Conservation (phyloP, 2,797 vertebrate genomes). For the Phoxinus dragarum region DNA sequence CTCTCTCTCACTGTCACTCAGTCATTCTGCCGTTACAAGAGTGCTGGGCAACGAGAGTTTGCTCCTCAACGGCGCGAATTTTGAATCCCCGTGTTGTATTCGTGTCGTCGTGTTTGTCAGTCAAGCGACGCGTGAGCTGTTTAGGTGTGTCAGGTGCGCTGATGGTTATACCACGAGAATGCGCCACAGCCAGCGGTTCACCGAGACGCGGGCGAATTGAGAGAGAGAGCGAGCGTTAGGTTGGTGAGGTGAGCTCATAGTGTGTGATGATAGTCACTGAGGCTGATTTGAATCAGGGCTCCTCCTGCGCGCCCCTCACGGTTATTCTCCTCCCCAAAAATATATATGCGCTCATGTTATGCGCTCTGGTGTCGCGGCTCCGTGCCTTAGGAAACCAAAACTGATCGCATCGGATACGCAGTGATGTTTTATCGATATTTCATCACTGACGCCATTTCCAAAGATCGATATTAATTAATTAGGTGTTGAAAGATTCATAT, state of each 20-base stretch:
- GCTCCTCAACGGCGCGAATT: conserved; percentile 32
- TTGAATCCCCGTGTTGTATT: conserved; percentile 26
- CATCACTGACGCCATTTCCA: conserved; percentile 14
- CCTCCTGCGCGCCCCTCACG: conserved; percentile 56
- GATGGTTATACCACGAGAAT: conserved; percentile 19
- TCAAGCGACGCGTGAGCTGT: conserved; percentile 9
- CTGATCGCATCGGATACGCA: conserved; percentile 13
- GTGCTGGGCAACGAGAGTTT: conserved; percentile 3
- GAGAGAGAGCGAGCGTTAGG: conserved; percentile 9
- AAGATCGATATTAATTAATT: conserved; percentile 33
- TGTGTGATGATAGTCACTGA: conserved; percentile 44
- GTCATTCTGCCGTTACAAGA: conserved; percentile 4
- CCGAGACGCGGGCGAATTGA: conserved; percentile 12
- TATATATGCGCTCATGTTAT: conserved; percentile 53
- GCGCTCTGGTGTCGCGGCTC: not conserved
- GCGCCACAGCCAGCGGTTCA: conserved; percentile 9
- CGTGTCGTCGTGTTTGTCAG: conserved; percentile 32
- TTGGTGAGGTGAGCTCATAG: conserved; percentile 58
- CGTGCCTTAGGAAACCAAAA: conserved; percentile 29
- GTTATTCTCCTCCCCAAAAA: conserved; percentile 41
- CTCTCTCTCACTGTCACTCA: conserved; percentile 47
- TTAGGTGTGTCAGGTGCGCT: not conserved
- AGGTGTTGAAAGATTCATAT: conserved; percentile 25
- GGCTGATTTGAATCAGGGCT: conserved; percentile 56
- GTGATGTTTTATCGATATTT: conserved; percentile 30